phyloP scores from a whole-genome alignment of 2,888 invertebrate species.

The Neocrepidodera transversa region DNA sequence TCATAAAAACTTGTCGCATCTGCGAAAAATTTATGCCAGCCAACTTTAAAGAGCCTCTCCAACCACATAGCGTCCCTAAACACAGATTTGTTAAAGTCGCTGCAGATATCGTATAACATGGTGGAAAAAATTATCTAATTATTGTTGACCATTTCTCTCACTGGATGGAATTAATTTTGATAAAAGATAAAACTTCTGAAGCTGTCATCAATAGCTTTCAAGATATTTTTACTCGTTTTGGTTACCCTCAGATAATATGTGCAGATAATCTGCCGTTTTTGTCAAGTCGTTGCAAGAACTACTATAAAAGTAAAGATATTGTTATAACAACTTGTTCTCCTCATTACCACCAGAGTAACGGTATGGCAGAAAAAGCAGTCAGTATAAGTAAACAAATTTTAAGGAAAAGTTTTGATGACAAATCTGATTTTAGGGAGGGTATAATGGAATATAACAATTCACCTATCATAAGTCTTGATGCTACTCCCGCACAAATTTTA shows the following conservation, averaged over 20 bases:
- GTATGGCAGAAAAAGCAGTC: slow-evolving; percentile 41
- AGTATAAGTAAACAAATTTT: slow-evolving; percentile 26
- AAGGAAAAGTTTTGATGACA: slow-evolving; percentile 12
- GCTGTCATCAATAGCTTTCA: slow-evolving; percentile 12
- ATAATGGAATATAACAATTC: slow-evolving; percentile 15
- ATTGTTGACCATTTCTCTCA: slow-evolving; percentile 13
- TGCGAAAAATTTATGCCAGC: slow-evolving; percentile 23
- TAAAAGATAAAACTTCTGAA: slow-evolving; percentile 13
- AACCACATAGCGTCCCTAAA: slow-evolving; percentile 39
- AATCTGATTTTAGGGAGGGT: slow-evolving; percentile 11
- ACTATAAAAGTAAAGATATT: slow-evolving; percentile 38
- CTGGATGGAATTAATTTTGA: slow-evolving; percentile 14
- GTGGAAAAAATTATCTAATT: slow-evolving; percentile 6
- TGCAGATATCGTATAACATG: slow-evolving; percentile 37
- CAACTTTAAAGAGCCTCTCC: slow-evolving; percentile 38
- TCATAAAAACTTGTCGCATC: slow-evolving; percentile 17
- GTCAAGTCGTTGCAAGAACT: slow-evolving; percentile 37
- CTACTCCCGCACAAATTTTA: slow-evolving; percentile 3
- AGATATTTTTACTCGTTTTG: slow-evolving; percentile 28
- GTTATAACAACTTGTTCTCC: slow-evolving; percentile 31
- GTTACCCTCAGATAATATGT: slow-evolving; percentile 44
- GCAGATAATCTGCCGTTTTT: slow-evolving; percentile 42
- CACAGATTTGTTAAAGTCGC: slow-evolving; percentile 39
- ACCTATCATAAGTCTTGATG: slow-evolving; percentile 6
- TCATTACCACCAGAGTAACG: slow-evolving; percentile 36